Evolutionary conservation across 2,113 vertebrate genomes (phyloP), one percentile per base, ranked within the genome.

Genomic region (Malaclemys terrapin): DNA sequence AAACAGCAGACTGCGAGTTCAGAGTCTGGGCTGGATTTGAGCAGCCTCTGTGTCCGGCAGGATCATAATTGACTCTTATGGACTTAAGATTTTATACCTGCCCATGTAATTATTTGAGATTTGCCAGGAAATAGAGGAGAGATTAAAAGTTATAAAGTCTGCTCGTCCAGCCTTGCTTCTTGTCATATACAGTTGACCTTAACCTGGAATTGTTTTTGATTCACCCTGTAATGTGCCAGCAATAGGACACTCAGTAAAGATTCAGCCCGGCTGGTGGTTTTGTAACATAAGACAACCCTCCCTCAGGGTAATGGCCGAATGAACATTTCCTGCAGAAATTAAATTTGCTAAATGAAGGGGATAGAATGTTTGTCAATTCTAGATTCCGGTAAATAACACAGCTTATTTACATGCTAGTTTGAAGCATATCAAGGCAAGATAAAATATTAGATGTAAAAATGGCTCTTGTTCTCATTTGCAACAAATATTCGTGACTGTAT

Each of bases 1-100:
- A 94, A 93, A 93, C 80, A 95, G 94, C 52, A 97, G 90, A 92
- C 65, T 82, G 75, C 45, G 80, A 96, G 62, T 84, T 94, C 85
- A 80, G 50, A 89, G 90, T 82, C 83, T 87, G 91, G 89, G 83
- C 90, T 89, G 84, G 97, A 95, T 94, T 90, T 94, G 85, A 97
- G 90, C 84, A 94, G 95, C 85, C 81, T 52, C 85, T 80, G 42
- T 91, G 59, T 92, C 93, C 87, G 91, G 49, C 88, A 91, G 20
- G 93, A 69, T 94, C 84, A 88, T 97, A 93, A 96, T 59, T 94
- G 87, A 95, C 83, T 93, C 62, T 65, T 85, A 59, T 29, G 57
- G 65, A 86, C 93, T 96, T 84, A 89, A 94, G 84, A 92, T 94
- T 88, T 92, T 81, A 80, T 97, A 93, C 84, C 83, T 81, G 91